These are phyloP conservation scores for Nemapogon koenigi DNA, from an alignment of 2,888 invertebrate genomes.

Conservation along the genomic window DNA sequence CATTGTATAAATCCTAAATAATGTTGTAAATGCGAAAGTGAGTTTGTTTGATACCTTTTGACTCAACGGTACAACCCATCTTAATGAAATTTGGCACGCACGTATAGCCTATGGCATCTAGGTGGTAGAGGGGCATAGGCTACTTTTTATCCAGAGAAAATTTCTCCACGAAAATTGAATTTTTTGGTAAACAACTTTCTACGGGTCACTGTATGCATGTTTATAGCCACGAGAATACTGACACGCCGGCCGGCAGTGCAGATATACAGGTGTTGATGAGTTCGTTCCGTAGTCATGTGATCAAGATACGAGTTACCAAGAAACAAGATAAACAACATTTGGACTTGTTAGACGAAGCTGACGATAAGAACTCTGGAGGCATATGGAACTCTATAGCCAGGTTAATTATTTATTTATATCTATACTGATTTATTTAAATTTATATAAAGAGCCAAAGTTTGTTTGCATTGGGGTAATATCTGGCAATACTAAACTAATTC, in stretches of 20 bases:
- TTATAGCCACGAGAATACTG: constrained; percentile 76
- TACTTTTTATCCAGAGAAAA: too few species aligned
- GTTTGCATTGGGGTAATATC: neutral
- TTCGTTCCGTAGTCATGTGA: constrained; percentile 87
- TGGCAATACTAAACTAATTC: neutral
- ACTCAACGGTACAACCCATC: too few species aligned
- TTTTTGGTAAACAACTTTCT: too few species aligned
- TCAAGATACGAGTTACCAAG: constrained; percentile 90
- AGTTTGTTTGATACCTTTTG: too few species aligned
- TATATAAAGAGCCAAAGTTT: neutral
- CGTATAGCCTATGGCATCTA: too few species aligned
- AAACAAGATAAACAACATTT: constrained; percentile 86
- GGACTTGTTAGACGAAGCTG: constrained; percentile 86
- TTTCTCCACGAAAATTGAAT: too few species aligned
- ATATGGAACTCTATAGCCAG: constrained; percentile 96
- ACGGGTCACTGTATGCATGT: too few species aligned
- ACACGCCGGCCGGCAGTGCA: constrained; percentile 71
- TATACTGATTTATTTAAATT: neutral
- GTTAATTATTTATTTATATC: constrained; percentile 36
- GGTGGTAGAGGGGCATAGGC: too few species aligned
- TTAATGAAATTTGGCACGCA: too few species aligned
- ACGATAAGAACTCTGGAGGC: constrained; percentile 69
- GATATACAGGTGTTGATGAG: constrained; percentile 83
- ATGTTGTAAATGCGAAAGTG: too few species aligned
- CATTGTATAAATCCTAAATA: too few species aligned